phyloP scores from a whole-genome alignment of 2,113 vertebrate species.

The Zapus hudsonius region DNA sequence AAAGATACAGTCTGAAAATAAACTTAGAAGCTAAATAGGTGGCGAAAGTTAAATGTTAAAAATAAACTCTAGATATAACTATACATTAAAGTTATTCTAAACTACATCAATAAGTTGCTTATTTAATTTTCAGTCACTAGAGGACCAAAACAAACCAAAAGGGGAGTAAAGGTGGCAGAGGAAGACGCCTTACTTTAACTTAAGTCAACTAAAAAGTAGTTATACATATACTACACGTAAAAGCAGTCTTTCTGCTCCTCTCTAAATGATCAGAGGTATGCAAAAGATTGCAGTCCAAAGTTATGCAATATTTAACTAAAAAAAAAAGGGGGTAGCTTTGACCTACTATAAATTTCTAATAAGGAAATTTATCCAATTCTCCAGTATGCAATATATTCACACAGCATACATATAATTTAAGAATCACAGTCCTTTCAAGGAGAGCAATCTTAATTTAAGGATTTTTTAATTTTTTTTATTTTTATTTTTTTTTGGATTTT shows the following conservation, averaged over 20 bases:
- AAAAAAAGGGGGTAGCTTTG: background rate
- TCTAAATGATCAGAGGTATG: background rate
- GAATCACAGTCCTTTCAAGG: background rate
- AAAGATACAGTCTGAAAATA: conserved; percentile 18
- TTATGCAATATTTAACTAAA: background rate
- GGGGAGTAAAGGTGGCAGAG: background rate
- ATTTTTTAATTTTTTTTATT: too few relatives aligned
- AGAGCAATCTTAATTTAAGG: background rate
- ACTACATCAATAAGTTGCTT: background rate
- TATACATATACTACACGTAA: background rate
- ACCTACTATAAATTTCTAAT: background rate
- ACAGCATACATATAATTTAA: background rate
- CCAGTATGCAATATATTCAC: background rate
- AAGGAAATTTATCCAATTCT: background rate
- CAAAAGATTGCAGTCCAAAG: conserved; percentile 17
- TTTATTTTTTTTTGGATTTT: too few relatives aligned
- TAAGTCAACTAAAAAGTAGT: conserved; percentile 21
- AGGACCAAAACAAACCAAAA: background rate
- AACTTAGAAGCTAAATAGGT: background rate
- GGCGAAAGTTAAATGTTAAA: conserved; percentile 19
- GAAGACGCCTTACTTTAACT: background rate
- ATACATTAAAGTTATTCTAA: conserved; percentile 31
- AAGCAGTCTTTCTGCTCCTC: background rate
- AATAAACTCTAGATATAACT: conserved; percentile 32
- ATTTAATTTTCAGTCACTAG: conserved; percentile 37